phyloP scores from a whole-genome alignment of 1,140 invertebrate genomes.

The Schlechtendalia chinensis region DNA sequence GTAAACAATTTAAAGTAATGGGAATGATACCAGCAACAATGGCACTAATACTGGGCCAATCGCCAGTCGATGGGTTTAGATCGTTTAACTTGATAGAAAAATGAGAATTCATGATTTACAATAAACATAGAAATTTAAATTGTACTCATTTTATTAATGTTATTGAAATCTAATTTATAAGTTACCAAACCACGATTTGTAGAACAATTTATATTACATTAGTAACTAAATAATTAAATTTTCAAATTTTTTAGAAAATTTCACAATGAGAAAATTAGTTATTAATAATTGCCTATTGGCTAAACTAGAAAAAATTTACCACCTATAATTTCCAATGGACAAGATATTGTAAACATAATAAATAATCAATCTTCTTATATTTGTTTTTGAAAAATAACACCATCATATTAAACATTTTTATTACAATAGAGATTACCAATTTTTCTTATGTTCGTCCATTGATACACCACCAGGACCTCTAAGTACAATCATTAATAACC shows the following conservation, averaged over 20 bases:
- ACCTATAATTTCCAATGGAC: background rate
- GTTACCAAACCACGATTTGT: background rate
- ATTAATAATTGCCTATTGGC: too few species aligned
- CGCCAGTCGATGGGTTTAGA: background rate
- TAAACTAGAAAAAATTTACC: background rate
- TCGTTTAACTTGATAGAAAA: background rate
- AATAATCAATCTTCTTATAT: slow-evolving; percentile 21
- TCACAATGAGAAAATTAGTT: too few species aligned
- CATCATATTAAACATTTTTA: slow-evolving; percentile 29
- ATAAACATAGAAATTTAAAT: background rate
- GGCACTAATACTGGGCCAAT: background rate
- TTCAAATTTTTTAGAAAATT: too few species aligned
- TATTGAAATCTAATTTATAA: background rate
- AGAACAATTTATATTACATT: too few species aligned
- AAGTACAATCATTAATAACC: slow-evolving; percentile 97
- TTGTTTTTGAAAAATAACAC: slow-evolving; percentile 44
- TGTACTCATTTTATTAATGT: background rate
- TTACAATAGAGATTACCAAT: slow-evolving; percentile 68
- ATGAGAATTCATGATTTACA: background rate
- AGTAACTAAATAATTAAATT: too few species aligned
- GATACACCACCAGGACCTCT: slow-evolving; percentile 97
- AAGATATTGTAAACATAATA: background rate
- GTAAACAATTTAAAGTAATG: slow-evolving; percentile 30
- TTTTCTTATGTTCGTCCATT: slow-evolving; percentile 99
- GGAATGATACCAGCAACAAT: slow-evolving; percentile 40